phyloP scores from a whole-genome alignment of 2,797 vertebrate species.

The Steatocranus sp. region DNA sequence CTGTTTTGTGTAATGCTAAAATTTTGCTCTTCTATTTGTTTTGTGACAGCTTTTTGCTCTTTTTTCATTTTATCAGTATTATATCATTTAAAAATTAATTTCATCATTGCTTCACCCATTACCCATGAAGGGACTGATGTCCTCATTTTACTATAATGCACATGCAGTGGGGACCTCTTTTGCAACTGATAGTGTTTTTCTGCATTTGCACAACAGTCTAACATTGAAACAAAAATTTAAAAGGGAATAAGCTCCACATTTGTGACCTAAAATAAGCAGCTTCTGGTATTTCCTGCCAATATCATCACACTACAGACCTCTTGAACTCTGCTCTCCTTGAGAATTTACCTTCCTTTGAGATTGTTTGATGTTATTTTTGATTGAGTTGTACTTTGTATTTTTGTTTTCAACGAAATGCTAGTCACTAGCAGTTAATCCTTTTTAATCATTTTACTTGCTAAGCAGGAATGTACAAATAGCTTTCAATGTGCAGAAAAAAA shows the following conservation, averaged over 20 bases:
- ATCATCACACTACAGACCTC: neutral
- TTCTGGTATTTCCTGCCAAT: neutral
- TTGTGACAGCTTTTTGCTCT: neutral
- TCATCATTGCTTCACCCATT: neutral
- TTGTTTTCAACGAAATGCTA: neutral
- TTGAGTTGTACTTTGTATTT: neutral
- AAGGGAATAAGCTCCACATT: neutral
- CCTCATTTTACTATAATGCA: neutral
- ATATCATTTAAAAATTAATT: neutral
- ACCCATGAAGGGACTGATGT: neutral
- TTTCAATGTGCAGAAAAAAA: neutral
- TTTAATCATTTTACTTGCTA: neutral
- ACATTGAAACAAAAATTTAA: neutral
- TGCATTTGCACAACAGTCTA: neutral
- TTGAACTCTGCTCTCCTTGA: neutral
- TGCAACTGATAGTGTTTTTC: neutral
- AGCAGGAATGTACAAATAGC: neutral
- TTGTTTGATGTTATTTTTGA: neutral
- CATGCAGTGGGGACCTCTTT: neutral
- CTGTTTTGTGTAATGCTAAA: neutral
- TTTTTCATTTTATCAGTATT: neutral
- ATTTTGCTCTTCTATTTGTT: neutral
- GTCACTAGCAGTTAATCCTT: neutral
- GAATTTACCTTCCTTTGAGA: neutral
- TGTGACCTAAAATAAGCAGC: neutral